A percentile compares a stretch with the other conserved stretches of the same genome.
phyloP scores from a whole-genome alignment of 2,797 vertebrate genomes.

The Schizopygopsis pylzovi region DNA sequence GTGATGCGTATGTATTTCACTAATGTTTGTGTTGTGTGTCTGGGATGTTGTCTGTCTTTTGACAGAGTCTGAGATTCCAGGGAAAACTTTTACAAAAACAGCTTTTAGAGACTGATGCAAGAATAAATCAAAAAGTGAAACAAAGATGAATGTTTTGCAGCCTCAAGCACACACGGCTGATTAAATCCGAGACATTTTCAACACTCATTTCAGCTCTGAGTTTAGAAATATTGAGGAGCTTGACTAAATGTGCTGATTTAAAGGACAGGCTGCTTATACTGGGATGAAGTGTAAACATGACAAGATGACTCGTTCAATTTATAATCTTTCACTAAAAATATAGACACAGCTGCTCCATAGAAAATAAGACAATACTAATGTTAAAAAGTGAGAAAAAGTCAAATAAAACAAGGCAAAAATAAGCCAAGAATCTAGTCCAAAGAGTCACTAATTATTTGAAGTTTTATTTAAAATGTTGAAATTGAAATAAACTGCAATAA shows the following conservation, averaged over 20 bases:
- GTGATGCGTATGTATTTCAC: slow-evolving; percentile 3
- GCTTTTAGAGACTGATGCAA: slow-evolving; percentile 35
- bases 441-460: slow-evolving; percentile 3
- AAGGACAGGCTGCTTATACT: slow-evolving; percentile 30
- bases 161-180: slow-evolving; percentile 17
- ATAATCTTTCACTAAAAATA: slow-evolving; percentile 44
- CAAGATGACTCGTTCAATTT: slow-evolving; percentile 33
- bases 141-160: slow-evolving; percentile 5
- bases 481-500: not conserved
- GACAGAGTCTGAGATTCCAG: slow-evolving; percentile 12
- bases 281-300: slow-evolving; percentile 48
- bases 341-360: slow-evolving; percentile 41
- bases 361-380: slow-evolving; percentile 34
- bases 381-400: slow-evolving; percentile 23
- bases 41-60: slow-evolving; percentile 22
- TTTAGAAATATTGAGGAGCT: slow-evolving; percentile 26
- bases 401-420: slow-evolving; percentile 8
- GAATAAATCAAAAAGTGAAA: slow-evolving; percentile 36
- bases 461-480: not conserved
- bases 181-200: slow-evolving; percentile 37
- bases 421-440: not conserved
- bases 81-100: slow-evolving; percentile 22
- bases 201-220: slow-evolving; percentile 10
- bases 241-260: slow-evolving; percentile 37
- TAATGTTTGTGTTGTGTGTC: slow-evolving; percentile 11